Conservation (phyloP, 2,888 invertebrate genomes). For the Polyploca ridens region DNA sequence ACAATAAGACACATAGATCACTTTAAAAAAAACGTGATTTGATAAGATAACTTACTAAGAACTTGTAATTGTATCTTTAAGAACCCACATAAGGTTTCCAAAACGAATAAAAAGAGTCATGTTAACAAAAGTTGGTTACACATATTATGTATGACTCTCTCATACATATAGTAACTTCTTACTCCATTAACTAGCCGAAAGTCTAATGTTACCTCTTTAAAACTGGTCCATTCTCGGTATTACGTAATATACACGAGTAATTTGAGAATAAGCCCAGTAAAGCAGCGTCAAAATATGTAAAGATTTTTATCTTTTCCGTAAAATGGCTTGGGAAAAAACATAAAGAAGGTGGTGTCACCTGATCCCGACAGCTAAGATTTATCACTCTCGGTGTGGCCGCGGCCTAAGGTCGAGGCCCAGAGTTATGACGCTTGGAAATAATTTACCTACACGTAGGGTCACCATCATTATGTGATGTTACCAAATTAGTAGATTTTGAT, state of each 20-base stretch:
- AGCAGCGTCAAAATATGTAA: conserved; percentile 85
- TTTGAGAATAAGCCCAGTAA: conserved; percentile 81
- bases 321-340: conserved; percentile 85
- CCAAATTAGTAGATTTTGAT: background rate
- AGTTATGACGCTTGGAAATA: conserved; percentile 79
- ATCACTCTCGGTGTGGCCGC: conserved; percentile 78
- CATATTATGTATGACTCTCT: background rate
- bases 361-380: conserved; percentile 81
- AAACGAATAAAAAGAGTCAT: background rate
- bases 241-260: conserved; percentile 80
- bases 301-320: conserved; percentile 85
- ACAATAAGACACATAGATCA: no score
- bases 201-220: conserved; percentile 52
- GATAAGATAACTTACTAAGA: background rate
- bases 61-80: background rate
- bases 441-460: conserved; percentile 66
- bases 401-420: conserved; percentile 76
- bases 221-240: conserved; percentile 75
- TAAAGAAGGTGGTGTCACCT: conserved; percentile 85
- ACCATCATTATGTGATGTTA: conserved; percentile 26
- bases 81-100: background rate
- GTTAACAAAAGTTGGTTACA: background rate
- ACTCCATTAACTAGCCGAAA: conserved; percentile 9
- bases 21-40: background rate
- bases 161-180: background rate